These are phyloP conservation scores for Sebastes steindachneri DNA, from an alignment of 2,797 vertebrate species.

Conservation along the genomic window DNA sequence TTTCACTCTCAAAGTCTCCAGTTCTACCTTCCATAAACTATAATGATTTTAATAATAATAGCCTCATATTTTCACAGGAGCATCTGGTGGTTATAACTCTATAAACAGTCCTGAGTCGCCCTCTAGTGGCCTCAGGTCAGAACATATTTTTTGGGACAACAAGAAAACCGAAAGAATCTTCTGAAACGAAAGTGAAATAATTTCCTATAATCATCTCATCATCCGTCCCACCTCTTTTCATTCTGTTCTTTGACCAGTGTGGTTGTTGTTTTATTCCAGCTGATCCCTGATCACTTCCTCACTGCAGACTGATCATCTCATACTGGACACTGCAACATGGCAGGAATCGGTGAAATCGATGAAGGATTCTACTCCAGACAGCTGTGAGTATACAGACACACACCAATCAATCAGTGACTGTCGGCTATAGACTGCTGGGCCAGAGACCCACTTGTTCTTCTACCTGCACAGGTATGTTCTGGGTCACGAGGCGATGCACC, in stretches of 20 bases:
- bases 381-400: slow-evolving; percentile 80
- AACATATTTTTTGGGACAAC: fast-evolving
- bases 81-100: neutral
- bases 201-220: fast-evolving
- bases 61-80: no score
- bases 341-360: slow-evolving; percentile 68
- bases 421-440: fast-evolving
- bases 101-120: slow-evolving; percentile 16
- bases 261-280: neutral
- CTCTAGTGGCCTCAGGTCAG: slow-evolving; percentile 19
- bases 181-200: slow-evolving; percentile 73
- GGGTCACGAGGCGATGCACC: slow-evolving; percentile 83
- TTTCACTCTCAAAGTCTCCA: no score
- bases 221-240: fast-evolving
- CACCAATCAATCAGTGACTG: fast-evolving
- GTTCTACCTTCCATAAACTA: neutral
- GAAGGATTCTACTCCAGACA: slow-evolving; percentile 88
- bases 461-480: slow-evolving; percentile 86
- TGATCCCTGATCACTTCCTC: neutral
- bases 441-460: neutral
- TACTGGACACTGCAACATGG: slow-evolving; percentile 47
- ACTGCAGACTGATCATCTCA: neutral
- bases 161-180: fast-evolving
- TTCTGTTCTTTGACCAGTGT: neutral
- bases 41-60: neutral